Base-by-base conservation (phyloP, 2,888 invertebrate genomes). In the Drosophila hamatofila region DNA sequence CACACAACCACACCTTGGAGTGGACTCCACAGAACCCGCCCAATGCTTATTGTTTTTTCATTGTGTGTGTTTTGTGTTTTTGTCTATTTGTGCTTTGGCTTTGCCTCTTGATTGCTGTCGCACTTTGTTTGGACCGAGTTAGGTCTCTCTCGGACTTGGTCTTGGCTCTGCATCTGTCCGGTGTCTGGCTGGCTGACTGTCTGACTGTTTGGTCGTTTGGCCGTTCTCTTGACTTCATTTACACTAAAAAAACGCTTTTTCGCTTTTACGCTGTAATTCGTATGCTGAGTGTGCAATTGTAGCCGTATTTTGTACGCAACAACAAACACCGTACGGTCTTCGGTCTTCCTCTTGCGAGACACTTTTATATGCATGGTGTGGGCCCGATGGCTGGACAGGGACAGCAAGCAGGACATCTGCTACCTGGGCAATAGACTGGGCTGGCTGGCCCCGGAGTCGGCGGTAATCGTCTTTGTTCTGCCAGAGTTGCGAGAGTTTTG, bases 281-380 rank as follows among this genome's bases (percentile, higher is more conserved):
- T 86, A 88, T 88, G 88, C 83, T 81, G 83, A 86, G 85, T 88
- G 83, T 88, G 87, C 86, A 88, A 86, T 88, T 83, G 86, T 82
- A 80, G 66, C 84, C 76, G 89, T 86, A 86, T 88, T 81, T 87
- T 82, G 72, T 81, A 64, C 66, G 41, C 67, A 77, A 56, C 56
- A 64, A 73, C 77, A 62, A 71, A 67, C 62, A 54, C 51, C 66
- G 65, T 66, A 71, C 48, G 48, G 70, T 72, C 70, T 67, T 68
- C 48, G 48, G 70, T 72, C 70, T 67, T 68, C 57, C 73, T 65
- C 48, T 72, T 75, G 71, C 68, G 81, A 88, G 80, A 88, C 85
- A 88, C 85, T 88, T 86, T 86, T 63, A 74, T 86, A 84, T 84
- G 84, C 88, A 84, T 72, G 72, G 74, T 44, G 51, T 62, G 68